Conservation (phyloP, 2,797 vertebrate genomes). For the Hyperoplus immaculatus region DNA sequence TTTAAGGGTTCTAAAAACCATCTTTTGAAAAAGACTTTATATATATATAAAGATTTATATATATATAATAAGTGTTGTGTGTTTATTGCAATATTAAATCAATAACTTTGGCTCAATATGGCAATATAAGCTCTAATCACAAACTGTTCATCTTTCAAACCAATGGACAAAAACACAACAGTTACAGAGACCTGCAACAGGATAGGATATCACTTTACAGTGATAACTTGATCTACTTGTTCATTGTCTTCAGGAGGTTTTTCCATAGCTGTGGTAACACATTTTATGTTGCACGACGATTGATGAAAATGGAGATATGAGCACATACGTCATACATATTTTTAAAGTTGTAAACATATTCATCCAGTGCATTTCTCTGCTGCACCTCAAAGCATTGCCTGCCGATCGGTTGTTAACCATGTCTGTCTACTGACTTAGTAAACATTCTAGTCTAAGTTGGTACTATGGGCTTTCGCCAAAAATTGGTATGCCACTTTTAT, state of each 20-base stretch:
- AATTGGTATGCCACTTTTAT: slow-evolving; percentile 3
- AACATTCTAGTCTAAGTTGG: slow-evolving; percentile 22
- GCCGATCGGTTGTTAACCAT: slow-evolving; percentile 46
- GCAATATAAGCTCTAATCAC: background rate
- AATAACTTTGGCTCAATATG: slow-evolving; percentile 29
- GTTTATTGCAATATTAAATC: slow-evolving; percentile 45
- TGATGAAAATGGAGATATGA: slow-evolving; percentile 6
- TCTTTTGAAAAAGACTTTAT: background rate
- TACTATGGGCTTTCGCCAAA: background rate
- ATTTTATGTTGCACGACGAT: slow-evolving; percentile 5
- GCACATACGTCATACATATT: background rate
- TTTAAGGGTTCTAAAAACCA: background rate
- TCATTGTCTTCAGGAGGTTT: background rate
- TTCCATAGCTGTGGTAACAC: background rate
- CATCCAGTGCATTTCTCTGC: slow-evolving; percentile 31
- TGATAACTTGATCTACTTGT: background rate
- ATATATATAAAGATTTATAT: background rate
- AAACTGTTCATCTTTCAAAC: background rate
- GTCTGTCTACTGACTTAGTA: slow-evolving; percentile 37
- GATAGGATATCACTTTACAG: background rate
- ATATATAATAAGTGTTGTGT: background rate
- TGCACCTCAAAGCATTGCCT: slow-evolving; percentile 38
- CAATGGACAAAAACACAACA: background rate
- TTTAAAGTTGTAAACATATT: no score
- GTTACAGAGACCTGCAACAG: background rate